A percentile compares a stretch with the other conserved stretches of the same genome.
These are phyloP conservation scores for Chionoecetes opilio DNA, from an alignment of 1,140 invertebrate genomes.

Conservation along the genomic window DNA sequence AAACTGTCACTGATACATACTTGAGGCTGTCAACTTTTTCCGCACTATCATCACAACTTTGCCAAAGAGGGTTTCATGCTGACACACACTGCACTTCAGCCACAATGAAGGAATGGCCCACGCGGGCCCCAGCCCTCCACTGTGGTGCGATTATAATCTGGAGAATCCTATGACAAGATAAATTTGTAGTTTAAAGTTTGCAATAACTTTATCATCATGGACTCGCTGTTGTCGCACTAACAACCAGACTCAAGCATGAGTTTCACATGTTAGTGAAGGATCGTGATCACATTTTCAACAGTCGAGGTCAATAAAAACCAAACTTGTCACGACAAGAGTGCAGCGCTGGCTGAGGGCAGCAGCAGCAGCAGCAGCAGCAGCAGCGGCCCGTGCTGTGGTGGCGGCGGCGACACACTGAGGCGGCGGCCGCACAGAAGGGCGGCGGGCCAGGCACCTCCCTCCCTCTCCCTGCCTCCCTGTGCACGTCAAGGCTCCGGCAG, in stretches of 20 bases:
- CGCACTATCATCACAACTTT: not conserved
- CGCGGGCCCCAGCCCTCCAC: not conserved
- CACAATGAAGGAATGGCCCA: not conserved
- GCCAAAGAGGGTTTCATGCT: not conserved
- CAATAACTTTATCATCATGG: not conserved
- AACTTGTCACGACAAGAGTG: not conserved
- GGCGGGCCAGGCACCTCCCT: not conserved
- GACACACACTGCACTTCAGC: not conserved
- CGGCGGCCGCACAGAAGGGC: not conserved
- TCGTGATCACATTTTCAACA: not conserved
- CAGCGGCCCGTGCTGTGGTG: constrained; percentile 9
- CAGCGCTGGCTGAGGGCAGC: not conserved
- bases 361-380: too few species aligned
- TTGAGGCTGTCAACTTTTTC: not conserved
- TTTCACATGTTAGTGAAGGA: not conserved
- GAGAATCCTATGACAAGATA: not conserved
- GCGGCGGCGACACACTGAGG: constrained; percentile 35
- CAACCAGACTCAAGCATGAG: not conserved
- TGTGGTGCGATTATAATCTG: not conserved
- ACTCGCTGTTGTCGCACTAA: not conserved
- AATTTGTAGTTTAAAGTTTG: not conserved
- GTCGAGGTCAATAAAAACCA: not conserved
- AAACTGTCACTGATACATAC: not conserved
- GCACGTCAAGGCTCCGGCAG: too few species aligned
- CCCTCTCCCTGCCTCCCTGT: not conserved